phyloP scores from a whole-genome alignment of 2,113 vertebrate species.

The Chamaea fasciata region DNA sequence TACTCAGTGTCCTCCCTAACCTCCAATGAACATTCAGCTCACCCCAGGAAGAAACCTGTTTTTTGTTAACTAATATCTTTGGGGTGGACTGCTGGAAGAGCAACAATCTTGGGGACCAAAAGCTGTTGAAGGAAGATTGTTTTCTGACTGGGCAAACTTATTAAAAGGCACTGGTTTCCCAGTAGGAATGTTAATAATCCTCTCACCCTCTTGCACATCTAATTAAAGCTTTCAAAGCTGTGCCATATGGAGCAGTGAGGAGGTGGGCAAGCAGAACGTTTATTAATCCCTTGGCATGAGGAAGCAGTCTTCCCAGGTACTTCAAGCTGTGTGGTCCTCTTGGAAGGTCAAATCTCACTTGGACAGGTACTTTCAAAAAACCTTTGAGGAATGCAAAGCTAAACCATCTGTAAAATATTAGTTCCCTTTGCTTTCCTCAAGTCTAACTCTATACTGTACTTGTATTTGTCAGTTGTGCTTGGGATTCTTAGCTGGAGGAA shows the following conservation, averaged over 20 bases:
- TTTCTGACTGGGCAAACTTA: neutral
- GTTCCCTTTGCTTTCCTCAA: neutral
- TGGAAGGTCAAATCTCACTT: neutral
- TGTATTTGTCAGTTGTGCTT: neutral
- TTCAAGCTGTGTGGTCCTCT: neutral
- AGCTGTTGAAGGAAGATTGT: neutral
- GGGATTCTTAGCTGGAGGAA: neutral
- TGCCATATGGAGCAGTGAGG: neutral
- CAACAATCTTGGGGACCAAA: neutral
- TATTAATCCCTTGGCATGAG: neutral
- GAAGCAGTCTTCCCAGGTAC: neutral
- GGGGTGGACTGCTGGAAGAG: neutral
- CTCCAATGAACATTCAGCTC: neutral
- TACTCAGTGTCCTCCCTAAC: neutral
- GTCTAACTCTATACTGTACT: neutral
- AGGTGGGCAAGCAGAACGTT: neutral
- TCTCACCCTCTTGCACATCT: neutral
- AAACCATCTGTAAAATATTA: neutral
- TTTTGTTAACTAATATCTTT: neutral
- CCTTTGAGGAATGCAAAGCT: neutral
- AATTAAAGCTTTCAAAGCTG: neutral
- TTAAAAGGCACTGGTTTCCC: neutral
- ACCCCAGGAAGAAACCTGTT: neutral
- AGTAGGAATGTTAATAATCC: neutral
- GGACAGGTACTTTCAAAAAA: neutral